phyloP scores from a whole-genome alignment of 2,113 vertebrate genomes.

The Epinephelus moara region DNA sequence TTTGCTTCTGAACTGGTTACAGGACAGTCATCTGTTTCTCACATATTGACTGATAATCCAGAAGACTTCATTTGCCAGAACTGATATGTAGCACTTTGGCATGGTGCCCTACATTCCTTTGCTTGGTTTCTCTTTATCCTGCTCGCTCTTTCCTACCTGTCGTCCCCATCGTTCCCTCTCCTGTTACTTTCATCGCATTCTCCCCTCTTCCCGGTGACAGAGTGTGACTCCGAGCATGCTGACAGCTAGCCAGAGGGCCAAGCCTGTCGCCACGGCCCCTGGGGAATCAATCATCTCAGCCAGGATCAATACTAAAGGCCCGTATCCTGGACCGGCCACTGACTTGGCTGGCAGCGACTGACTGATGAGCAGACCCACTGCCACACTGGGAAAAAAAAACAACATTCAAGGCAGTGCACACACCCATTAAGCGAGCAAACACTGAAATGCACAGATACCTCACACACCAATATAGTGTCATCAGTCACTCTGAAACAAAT shows the following conservation, averaged over 20 bases:
- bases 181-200: slow-evolving; percentile 2
- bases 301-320: slow-evolving; percentile 72
- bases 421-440: slow-evolving; percentile 47
- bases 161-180: neutral
- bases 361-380: slow-evolving; percentile 57
- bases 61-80: slow-evolving; percentile 8
- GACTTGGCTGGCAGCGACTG: slow-evolving; percentile 46
- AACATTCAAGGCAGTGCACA: slow-evolving; percentile 32
- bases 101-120: neutral
- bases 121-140: slow-evolving; percentile 13
- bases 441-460: slow-evolving; percentile 31
- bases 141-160: slow-evolving; percentile 24
- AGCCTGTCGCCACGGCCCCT: slow-evolving; percentile 32
- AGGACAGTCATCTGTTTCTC: slow-evolving; percentile 1
- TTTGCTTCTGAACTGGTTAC: neutral
- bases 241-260: slow-evolving; percentile 60
- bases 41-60: slow-evolving; percentile 9
- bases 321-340: slow-evolving; percentile 46
- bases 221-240: slow-evolving; percentile 55
- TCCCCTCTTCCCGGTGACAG: slow-evolving; percentile 36
- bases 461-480: slow-evolving; percentile 16
- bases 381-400: slow-evolving; percentile 52
- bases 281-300: slow-evolving; percentile 73
- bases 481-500: slow-evolving; percentile 35
- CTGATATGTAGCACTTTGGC: slow-evolving; percentile 12